Percentiles rank a stretch among this genome's conserved stretches.
These are phyloP conservation scores for Monomorium pharaonis DNA, from an alignment of 1,140 invertebrate species.

Conservation along the genomic window DNA sequence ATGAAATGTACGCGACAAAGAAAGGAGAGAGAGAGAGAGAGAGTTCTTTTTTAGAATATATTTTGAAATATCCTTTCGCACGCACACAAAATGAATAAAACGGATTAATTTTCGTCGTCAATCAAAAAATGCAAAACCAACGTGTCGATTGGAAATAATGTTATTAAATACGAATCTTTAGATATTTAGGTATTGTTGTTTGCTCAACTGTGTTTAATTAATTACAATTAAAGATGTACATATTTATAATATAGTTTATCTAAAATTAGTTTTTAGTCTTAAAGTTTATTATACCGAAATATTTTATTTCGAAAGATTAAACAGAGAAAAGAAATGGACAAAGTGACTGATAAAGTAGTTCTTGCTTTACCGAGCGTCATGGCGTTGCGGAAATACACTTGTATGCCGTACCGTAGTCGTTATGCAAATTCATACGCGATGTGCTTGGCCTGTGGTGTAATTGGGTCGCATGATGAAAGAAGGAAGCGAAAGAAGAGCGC, in stretches of 20 bases:
- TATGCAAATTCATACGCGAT: conserved; percentile 47
- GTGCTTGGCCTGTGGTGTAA: conserved; percentile 39
- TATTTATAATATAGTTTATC: not conserved
- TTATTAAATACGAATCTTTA: not conserved
- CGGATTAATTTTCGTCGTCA: not conserved
- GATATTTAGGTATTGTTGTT: not conserved
- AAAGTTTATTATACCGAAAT: not conserved
- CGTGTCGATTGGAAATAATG: not conserved
- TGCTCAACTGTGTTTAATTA: not conserved
- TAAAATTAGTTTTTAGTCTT: not conserved
- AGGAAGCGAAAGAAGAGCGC: conserved; percentile 27
- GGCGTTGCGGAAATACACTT: conserved; percentile 5
- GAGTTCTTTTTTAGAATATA: not conserved
- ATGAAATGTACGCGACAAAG: not conserved
- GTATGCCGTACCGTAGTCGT: not conserved
- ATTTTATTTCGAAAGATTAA: not conserved
- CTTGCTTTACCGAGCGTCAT: not conserved
- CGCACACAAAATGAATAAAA: not conserved
- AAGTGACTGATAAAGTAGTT: not conserved
- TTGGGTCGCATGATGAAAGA: conserved; percentile 48
- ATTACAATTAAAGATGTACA: not conserved
- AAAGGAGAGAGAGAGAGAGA: not conserved
- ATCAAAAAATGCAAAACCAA: not conserved
- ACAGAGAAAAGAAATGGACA: not conserved
- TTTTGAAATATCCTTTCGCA: not conserved